phyloP scores from a whole-genome alignment of 2,888 invertebrate genomes.

The Acleris cristana region DNA sequence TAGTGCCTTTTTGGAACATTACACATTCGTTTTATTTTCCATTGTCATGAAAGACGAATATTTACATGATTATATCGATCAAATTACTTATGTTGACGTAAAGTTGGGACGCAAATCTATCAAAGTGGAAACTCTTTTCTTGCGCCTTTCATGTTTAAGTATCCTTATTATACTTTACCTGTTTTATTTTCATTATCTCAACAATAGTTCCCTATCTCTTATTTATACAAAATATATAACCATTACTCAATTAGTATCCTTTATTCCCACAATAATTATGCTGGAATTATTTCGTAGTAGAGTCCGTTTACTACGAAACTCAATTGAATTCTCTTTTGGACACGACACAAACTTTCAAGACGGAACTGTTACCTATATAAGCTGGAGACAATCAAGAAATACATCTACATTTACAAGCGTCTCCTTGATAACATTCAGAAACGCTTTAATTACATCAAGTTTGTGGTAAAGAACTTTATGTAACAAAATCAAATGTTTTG shows the following conservation, averaged over 20 bases:
- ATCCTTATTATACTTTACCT: background rate
- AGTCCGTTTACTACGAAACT: constrained; percentile 27
- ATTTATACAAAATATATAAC: constrained; percentile 10
- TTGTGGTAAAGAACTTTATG: background rate
- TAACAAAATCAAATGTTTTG: background rate
- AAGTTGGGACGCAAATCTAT: background rate
- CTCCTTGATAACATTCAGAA: too few species aligned
- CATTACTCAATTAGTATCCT: background rate
- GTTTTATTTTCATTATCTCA: background rate
- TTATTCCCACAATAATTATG: constrained; percentile 23
- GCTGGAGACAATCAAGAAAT: too few species aligned
- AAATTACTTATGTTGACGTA: background rate
- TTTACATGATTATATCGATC: background rate
- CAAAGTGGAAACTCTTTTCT: background rate
- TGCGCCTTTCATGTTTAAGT: background rate
- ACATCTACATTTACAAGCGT: too few species aligned
- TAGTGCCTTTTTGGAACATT: background rate
- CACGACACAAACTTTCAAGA: background rate
- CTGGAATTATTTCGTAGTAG: constrained; percentile 30
- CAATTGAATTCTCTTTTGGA: constrained; percentile 11
- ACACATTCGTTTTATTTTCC: background rate
- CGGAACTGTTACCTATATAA: background rate
- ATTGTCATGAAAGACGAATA: background rate
- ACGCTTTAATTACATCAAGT: too few species aligned
- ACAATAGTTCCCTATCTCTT: background rate